phyloP scores from a whole-genome alignment of 2,888 invertebrate genomes.

The Philopedon plagiatum region DNA sequence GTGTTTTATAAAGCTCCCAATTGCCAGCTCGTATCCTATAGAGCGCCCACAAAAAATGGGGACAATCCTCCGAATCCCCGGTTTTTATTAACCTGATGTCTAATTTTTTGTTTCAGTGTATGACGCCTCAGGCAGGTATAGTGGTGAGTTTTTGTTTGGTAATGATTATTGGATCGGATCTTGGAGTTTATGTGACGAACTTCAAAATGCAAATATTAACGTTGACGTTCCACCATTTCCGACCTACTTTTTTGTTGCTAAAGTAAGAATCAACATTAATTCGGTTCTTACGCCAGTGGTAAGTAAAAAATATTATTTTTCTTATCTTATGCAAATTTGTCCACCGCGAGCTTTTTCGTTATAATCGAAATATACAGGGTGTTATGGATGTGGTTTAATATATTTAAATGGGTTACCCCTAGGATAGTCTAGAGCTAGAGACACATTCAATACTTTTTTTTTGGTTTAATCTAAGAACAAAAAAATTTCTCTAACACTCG shows the following conservation, averaged over 20 bases:
- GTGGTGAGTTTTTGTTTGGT: conserved; percentile 82
- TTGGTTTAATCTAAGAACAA: too few species aligned
- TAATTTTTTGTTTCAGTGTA: conserved; percentile 75
- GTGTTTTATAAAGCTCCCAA: too few species aligned
- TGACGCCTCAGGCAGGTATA: conserved; percentile 86
- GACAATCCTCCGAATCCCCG: too few species aligned
- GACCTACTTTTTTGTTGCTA: conserved; percentile 75
- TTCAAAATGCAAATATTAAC: conserved; percentile 72
- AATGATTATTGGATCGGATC: conserved; percentile 89
- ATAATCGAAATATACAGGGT: too few species aligned
- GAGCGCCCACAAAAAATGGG: too few species aligned
- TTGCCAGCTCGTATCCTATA: too few species aligned
- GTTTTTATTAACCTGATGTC: background rate
- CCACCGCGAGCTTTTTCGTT: too few species aligned
- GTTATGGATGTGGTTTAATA: too few species aligned
- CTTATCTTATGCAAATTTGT: background rate
- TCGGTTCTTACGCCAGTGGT: conserved; percentile 65
- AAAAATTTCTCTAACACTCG: too few species aligned
- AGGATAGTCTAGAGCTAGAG: too few species aligned
- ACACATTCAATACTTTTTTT: too few species aligned
- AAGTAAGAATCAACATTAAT: conserved; percentile 66
- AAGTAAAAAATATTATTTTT: conserved; percentile 57
- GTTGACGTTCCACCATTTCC: conserved; percentile 73
- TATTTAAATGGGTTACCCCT: too few species aligned
- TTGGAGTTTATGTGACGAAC: conserved; percentile 77